phyloP scores from a whole-genome alignment of 2,797 vertebrate genomes.

The Macropus fuliginosus region DNA sequence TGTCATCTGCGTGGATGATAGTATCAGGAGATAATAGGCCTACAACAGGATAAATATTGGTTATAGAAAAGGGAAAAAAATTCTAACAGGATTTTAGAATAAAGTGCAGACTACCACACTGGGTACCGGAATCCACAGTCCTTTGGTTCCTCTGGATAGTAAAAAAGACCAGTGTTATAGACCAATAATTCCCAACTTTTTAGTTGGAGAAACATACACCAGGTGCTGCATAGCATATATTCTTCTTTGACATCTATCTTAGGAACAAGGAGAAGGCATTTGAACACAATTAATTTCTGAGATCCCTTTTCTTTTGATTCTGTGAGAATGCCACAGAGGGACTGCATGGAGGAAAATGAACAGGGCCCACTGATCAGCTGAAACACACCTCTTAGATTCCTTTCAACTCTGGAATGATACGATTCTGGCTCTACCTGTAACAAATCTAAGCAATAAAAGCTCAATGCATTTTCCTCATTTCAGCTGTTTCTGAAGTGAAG shows the following conservation, averaged over 20 bases:
- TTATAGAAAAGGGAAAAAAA: constrained; percentile 29
- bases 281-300: constrained; percentile 41
- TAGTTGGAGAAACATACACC: not conserved
- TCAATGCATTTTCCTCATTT: constrained; percentile 41
- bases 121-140: not conserved
- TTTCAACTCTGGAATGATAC: not conserved
- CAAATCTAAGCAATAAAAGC: not conserved
- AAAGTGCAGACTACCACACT: not conserved
- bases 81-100: constrained; percentile 39
- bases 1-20: constrained; percentile 28
- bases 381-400: not conserved
- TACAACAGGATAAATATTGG: not conserved
- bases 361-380: not conserved
- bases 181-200: constrained; percentile 48
- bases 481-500: constrained; percentile 56
- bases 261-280: not conserved
- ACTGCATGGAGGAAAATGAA: not conserved
- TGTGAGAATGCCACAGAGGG: not conserved
- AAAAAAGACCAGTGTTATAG: not conserved
- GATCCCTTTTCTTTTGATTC: constrained; percentile 7
- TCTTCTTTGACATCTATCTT: constrained; percentile 40
- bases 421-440: not conserved
- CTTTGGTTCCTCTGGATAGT: constrained; percentile 38
- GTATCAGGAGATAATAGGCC: not conserved
- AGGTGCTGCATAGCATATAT: constrained; percentile 22